These are phyloP conservation scores for Cebidichthys violaceus DNA, from an alignment of 2,113 vertebrate species.

Conservation along the genomic window DNA sequence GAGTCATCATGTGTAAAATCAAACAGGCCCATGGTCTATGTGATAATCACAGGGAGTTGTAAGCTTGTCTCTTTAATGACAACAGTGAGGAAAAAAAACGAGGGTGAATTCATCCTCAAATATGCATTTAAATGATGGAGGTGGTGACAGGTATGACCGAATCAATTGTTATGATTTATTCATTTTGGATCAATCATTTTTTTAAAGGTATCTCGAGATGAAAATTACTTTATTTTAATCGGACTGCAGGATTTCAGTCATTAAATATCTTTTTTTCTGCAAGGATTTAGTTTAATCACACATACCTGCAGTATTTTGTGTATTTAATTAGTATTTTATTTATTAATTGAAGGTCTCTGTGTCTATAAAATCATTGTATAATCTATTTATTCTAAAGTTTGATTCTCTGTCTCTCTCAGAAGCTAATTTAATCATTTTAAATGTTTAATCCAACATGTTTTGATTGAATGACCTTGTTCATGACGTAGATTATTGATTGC, in stretches of 20 bases:
- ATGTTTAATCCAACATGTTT: slow-evolving; percentile 53
- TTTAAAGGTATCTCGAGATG: slow-evolving; percentile 3
- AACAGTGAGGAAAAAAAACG: not conserved
- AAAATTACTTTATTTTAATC: slow-evolving; percentile 8
- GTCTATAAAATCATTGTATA: not conserved
- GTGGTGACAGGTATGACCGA: slow-evolving; percentile 41
- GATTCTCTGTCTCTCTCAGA: slow-evolving; percentile 31
- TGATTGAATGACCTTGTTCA: slow-evolving; percentile 57
- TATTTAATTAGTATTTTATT: slow-evolving; percentile 33
- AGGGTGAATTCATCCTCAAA: slow-evolving; percentile 45
- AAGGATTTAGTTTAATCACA: slow-evolving; percentile 20
- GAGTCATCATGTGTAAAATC: slow-evolving; percentile 75
- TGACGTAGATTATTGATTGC: slow-evolving; percentile 52
- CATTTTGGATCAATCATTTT: not conserved
- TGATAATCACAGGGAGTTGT: slow-evolving; percentile 71
- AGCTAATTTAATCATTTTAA: slow-evolving; percentile 26
- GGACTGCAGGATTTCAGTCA: not conserved
- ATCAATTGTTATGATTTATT: slow-evolving; percentile 34
- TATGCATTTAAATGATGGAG: slow-evolving; percentile 39
- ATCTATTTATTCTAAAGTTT: slow-evolving; percentile 53
- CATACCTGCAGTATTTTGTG: slow-evolving; percentile 7
- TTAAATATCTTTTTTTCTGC: slow-evolving; percentile 17
- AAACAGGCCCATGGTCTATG: slow-evolving; percentile 49
- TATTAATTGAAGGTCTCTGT: slow-evolving; percentile 16
- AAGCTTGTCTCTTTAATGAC: slow-evolving; percentile 60